These are phyloP conservation scores for Campylomormyrus numenius DNA, from an alignment of 2,113 vertebrate species.

Conservation along the genomic window DNA sequence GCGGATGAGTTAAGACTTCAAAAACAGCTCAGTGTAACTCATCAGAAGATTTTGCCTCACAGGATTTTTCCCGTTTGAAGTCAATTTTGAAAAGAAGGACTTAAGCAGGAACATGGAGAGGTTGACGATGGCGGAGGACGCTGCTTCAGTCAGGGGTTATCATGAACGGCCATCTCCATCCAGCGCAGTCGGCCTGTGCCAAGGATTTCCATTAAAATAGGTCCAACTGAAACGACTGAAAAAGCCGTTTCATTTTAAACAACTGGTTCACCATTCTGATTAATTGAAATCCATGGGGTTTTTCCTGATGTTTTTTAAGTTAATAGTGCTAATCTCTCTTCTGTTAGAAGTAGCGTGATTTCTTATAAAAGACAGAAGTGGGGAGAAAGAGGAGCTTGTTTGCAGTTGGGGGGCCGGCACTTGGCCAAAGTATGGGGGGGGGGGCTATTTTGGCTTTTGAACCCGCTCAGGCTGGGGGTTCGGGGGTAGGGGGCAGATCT, in stretches of 20 bases:
- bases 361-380: background rate
- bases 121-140: background rate
- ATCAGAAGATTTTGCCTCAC: background rate
- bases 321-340: background rate
- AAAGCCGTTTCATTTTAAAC: background rate
- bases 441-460: background rate
- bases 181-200: background rate
- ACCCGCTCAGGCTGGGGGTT: background rate
- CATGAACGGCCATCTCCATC: background rate
- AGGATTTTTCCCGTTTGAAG: slow-evolving; percentile 17
- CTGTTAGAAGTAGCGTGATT: background rate
- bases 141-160: background rate
- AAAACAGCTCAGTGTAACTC: background rate
- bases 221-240: background rate
- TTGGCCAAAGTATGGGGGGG: background rate
- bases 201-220: background rate
- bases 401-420: background rate
- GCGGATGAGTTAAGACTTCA: background rate
- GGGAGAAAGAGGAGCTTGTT: background rate
- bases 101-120: background rate
- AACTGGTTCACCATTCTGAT: background rate
- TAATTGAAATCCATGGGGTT: background rate
- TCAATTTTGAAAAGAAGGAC: background rate
- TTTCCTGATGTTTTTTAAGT: background rate
- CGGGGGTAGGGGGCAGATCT: background rate